A percentile compares a stretch with the other conserved stretches of the same genome.
These are phyloP conservation scores for Drosophila nigromelanica DNA, from an alignment of 1,140 invertebrate species.

Conservation along the genomic window DNA sequence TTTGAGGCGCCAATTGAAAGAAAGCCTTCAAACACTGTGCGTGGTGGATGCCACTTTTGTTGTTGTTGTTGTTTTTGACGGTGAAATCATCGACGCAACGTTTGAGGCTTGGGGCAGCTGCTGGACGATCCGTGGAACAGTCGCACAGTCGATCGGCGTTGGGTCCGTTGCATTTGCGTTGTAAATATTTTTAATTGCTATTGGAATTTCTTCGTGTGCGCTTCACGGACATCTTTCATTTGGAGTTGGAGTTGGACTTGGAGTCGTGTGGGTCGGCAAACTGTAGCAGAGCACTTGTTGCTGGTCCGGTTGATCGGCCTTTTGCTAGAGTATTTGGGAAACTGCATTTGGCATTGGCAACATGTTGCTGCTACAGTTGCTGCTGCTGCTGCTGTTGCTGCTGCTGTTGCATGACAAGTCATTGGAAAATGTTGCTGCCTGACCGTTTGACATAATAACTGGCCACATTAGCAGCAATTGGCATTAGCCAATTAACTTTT, in stretches of 20 bases:
- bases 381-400: conserved; percentile 21
- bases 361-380: conserved; percentile 43
- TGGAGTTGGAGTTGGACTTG: conserved; percentile 18
- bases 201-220: conserved; percentile 73
- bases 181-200: conserved; percentile 82
- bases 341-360: conserved; percentile 32
- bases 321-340: background rate
- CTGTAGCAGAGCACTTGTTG: conserved; percentile 61
- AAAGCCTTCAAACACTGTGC: conserved; percentile 23
- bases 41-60: conserved; percentile 1
- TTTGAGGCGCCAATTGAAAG: background rate
- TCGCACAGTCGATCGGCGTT: conserved; percentile 48
- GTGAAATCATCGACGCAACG: conserved; percentile 26
- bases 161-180: conserved; percentile 70
- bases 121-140: conserved; percentile 23
- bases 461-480: conserved; percentile 82
- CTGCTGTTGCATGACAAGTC: conserved; percentile 51
- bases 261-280: conserved; percentile 72
- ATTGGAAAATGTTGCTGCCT: conserved; percentile 61
- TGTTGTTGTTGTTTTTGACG: conserved; percentile 5
- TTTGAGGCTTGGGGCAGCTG: conserved; percentile 23
- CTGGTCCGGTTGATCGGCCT: conserved; percentile 45
- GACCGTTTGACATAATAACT: conserved; percentile 82
- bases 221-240: conserved; percentile 76
- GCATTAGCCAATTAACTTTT: conserved; percentile 78